A percentile compares a stretch with the other conserved stretches of the same genome.
Evolutionary conservation across 37 sponge, comb jelly and placozoan species (phyloP).

Genomic region (Dysidea cf. avara): DNA sequence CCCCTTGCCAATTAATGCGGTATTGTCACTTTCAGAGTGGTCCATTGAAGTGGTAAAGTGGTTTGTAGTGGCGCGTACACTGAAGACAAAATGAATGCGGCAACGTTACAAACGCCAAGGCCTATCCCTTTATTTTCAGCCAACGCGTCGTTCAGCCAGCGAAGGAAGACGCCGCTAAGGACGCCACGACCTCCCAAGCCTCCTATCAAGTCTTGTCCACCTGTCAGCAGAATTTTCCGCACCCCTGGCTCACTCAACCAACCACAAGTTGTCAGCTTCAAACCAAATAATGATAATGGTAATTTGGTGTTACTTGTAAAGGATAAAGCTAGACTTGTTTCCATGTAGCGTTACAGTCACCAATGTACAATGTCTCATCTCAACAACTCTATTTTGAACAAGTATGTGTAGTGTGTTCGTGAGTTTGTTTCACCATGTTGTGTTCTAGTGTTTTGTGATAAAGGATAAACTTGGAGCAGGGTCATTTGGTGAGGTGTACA

Average conservation of each 20-base stretch:
- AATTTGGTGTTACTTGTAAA: background rate
- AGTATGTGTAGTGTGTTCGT: slow-evolving; percentile 15
- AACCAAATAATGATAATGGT: slow-evolving; percentile 22
- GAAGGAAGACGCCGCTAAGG: slow-evolving; percentile 74
- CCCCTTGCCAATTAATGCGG: no score
- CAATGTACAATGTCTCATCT: slow-evolving; percentile 29
- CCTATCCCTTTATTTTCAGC: slow-evolving; percentile 20
- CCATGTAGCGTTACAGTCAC: slow-evolving; percentile 27
- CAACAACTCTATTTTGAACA: slow-evolving; percentile 56
- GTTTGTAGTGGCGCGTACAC: no score
- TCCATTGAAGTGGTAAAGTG: no score
- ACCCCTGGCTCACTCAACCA: no score
- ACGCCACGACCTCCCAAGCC: slow-evolving; percentile 41
- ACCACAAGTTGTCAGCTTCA: slow-evolving; percentile 68
- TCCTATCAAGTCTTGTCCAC: slow-evolving; percentile 77
- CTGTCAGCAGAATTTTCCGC: slow-evolving; percentile 62
- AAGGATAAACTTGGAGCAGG: slow-evolving; percentile 74
- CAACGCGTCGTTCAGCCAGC: slow-evolving; percentile 53
- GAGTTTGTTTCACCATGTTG: background rate
- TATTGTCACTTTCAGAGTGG: no score
- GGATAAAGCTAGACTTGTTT: background rate
- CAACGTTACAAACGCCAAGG: slow-evolving; percentile 20
- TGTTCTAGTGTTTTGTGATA: slow-evolving; percentile 73
- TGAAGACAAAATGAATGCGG: no score
- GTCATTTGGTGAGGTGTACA: slow-evolving; percentile 83